Evolutionary conservation across 2,113 vertebrate genomes (phyloP), one percentile per base, ranked within the genome.

Genomic region (Corydoras maculifer): DNA sequence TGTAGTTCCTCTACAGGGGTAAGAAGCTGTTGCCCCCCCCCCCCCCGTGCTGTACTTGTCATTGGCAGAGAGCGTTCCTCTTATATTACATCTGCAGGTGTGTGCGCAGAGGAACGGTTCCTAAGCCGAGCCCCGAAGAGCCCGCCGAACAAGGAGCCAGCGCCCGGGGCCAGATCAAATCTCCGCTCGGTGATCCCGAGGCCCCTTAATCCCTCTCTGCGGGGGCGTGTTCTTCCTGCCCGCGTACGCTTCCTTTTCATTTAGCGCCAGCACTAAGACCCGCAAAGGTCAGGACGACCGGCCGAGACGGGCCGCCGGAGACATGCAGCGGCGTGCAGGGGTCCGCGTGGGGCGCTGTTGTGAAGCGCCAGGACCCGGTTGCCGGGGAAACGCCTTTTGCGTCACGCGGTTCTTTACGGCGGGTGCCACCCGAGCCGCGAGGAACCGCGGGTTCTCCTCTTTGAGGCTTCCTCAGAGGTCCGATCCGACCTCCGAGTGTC

Each of bases 21-120:
- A 74, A 79, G 58, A 43, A 74, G 73, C 69, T 62, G n/a, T 62
- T 77, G 83, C 74, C 68, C 62, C 76, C 84, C 83, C 80, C 68
- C 69, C 69, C 74, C 76, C 61, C 67, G 81, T 68, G 64, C 72
- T 81, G 74, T 84, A 82, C 82, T 78, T 86, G 78, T 82, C 83
- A 48, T 59, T 80, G 75, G 81, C 75, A 78, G 75, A 79, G 80
- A 74, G 77, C 64, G 67, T 78, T 86, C 80, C 79, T 75, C 83
- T 74, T 79, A 87, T 86, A 88, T 88, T 84, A 79, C 78, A 89
- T 88, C 87, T 85, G 85, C 81, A 87, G 84, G 80, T 85, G 81
- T 83, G 66, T 73, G 79, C 18, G 74, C 75, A 79, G 85, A 74
- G 53, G 59, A 78, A 66, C 68, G 68, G 62, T 64, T 74, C 68